Evolutionary conservation across 2,888 invertebrate species (phyloP), one percentile per base, ranked within the genome.

Genomic region (Drosophila kuntzei): DNA sequence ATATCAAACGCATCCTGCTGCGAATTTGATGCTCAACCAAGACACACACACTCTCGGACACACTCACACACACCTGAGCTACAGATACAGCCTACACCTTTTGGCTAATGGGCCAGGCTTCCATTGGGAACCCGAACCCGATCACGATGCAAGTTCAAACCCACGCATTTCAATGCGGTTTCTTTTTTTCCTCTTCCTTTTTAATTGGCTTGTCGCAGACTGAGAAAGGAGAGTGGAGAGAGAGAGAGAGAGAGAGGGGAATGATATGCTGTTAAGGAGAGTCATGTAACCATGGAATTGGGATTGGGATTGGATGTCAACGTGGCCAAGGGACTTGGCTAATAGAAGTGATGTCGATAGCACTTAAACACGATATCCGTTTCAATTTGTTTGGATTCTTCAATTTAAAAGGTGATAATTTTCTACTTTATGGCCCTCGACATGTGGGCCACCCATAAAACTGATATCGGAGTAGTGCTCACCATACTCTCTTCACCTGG

Each of bases 321-420:
- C 41, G n/a, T 47, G 51, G 51, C 61, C 43, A 60, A 27, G 20
- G 36, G 11, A 11, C 32, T 29, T 43, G 49, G 49, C 89, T 91
- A 90, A 91, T 91, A 90, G 91, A 91, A 90, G 91, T 90, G 90
- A 91, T 91, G 91, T 91, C 91, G 90, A 91, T 92, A 91, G 91
- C 92, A 92, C 92, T 91, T 92, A 92, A 91, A 91, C 91, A 91
- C 90, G 92, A 92, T 91, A 92, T 92, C 90, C 91, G 91, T 92
- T 92, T 92, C 92, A 92, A 91, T 92, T 92, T 92, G 91, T 91
- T 92, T 91, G 92, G 91, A 91, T 91, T 91, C 92, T 92, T 92
- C 90, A 90, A 91, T 91, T 92, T 92, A 92, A 92, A 91, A 92
- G 92, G 92, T 92, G 92, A 92, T 92, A 92, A 92, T 91, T 92